These are phyloP conservation scores for Ferrisia virgata DNA, from an alignment of 2,888 invertebrate genomes.

Conservation along the genomic window DNA sequence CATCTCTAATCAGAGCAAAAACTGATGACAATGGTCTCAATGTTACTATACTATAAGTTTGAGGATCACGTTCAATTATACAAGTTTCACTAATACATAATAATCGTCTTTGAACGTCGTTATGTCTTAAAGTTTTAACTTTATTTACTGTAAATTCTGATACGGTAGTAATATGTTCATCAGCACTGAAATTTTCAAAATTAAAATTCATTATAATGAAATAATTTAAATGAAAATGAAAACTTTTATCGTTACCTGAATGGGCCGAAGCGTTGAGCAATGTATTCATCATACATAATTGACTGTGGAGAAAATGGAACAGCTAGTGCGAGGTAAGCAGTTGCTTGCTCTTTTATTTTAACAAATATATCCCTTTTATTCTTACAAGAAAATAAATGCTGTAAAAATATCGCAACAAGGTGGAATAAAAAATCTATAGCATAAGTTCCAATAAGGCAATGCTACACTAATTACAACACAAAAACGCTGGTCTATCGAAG, in stretches of 20 bases:
- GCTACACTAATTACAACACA: neutral
- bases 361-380: constrained; percentile 83
- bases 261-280: constrained; percentile 84
- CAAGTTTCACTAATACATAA: constrained; percentile 94
- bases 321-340: constrained; percentile 73
- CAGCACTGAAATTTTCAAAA: constrained; percentile 64
- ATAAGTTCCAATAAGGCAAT: neutral
- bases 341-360: constrained; percentile 79
- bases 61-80: constrained; percentile 92
- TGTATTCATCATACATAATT: constrained; percentile 82
- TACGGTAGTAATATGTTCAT: constrained; percentile 92
- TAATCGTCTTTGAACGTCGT: constrained; percentile 80
- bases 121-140: constrained; percentile 72
- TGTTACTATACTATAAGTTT: constrained; percentile 91
- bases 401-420: constrained; percentile 50
- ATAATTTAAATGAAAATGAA: constrained; percentile 33
- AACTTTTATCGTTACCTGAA: constrained; percentile 64
- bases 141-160: constrained; percentile 97
- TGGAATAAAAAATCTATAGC: no score
- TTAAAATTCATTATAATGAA: neutral
- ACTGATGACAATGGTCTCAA: constrained; percentile 78
- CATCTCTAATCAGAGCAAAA: constrained; percentile 85
- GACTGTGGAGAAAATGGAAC: constrained; percentile 80
- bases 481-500: neutral
- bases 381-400: constrained; percentile 82